Percentiles rank a stretch among this genome's conserved stretches.
Evolutionary conservation across 2,888 invertebrate species (phyloP).

Genomic region (Anagyrus pseudococci): DNA sequence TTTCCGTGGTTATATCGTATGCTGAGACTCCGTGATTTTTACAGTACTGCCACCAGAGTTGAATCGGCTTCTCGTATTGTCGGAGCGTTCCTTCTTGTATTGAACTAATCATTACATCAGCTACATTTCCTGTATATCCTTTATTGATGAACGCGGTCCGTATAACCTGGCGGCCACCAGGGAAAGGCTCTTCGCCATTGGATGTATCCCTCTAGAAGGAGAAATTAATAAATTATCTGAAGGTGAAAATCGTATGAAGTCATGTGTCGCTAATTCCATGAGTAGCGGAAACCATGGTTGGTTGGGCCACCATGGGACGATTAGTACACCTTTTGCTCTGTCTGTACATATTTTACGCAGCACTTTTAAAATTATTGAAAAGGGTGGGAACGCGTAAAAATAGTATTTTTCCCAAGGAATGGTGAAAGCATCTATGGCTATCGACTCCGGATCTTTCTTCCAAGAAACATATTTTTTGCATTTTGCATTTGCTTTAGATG

Average conservation of each 20-base stretch:
- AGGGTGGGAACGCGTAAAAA: conserved; percentile 35
- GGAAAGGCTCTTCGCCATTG: background rate
- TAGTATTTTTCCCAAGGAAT: conserved; percentile 15
- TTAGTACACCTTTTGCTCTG: conserved; percentile 24
- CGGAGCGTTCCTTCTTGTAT: background rate
- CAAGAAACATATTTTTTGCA: conserved; percentile 26
- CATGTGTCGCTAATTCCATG: background rate
- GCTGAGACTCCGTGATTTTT: background rate
- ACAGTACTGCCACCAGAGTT: background rate
- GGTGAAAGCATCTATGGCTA: conserved; percentile 33
- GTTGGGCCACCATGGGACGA: conserved; percentile 30
- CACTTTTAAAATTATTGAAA: conserved; percentile 7
- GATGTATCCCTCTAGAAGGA: conserved; percentile 6
- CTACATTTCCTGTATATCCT: background rate
- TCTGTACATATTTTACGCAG: conserved; percentile 28
- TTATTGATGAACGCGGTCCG: conserved; percentile 38
- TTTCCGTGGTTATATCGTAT: background rate
- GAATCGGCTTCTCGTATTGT: background rate
- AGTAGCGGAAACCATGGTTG: conserved; percentile 31
- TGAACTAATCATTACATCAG: background rate
- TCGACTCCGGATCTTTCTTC: conserved; percentile 17
- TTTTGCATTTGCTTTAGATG: conserved; percentile 32
- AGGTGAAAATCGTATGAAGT: conserved; percentile 41
- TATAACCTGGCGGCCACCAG: conserved; percentile 1
- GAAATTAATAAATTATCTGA: conserved; percentile 27